These are phyloP conservation scores for Notothenia coriiceps DNA, from an alignment of 2,113 vertebrate species.

Conservation along the genomic window DNA sequence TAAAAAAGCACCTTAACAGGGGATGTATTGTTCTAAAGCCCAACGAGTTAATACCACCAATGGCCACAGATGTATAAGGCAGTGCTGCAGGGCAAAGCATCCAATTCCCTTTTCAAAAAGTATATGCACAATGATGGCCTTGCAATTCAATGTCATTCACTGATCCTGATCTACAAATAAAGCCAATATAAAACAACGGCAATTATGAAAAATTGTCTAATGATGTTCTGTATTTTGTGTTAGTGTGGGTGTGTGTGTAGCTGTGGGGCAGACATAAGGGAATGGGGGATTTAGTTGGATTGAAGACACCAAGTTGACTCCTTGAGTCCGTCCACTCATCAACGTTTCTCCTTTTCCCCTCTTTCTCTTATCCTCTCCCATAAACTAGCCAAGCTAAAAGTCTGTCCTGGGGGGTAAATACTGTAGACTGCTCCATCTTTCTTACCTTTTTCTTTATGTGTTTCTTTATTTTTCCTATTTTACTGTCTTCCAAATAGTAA, in stretches of 20 bases:
- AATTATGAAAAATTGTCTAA: background rate
- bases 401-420: conserved; percentile 40
- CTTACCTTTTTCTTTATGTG: background rate
- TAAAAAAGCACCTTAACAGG: background rate
- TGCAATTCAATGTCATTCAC: background rate
- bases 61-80: background rate
- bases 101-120: background rate
- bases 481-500: background rate
- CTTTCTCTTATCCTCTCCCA: conserved; percentile 48
- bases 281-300: conserved; percentile 76
- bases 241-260: conserved; percentile 1
- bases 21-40: background rate
- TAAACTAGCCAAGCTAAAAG: conserved; percentile 38
- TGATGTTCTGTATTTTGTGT: background rate
- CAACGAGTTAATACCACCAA: background rate
- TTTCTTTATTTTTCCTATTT: background rate
- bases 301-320: conserved; percentile 76
- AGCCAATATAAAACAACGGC: background rate
- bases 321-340: conserved; percentile 47
- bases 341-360: conserved; percentile 33
- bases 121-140: background rate
- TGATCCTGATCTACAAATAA: background rate
- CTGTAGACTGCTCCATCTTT: background rate
- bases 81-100: background rate
- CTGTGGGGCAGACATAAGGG: conserved; percentile 60